These are phyloP conservation scores for Phortica variegata DNA, from an alignment of 1,140 invertebrate genomes.

Conservation along the genomic window DNA sequence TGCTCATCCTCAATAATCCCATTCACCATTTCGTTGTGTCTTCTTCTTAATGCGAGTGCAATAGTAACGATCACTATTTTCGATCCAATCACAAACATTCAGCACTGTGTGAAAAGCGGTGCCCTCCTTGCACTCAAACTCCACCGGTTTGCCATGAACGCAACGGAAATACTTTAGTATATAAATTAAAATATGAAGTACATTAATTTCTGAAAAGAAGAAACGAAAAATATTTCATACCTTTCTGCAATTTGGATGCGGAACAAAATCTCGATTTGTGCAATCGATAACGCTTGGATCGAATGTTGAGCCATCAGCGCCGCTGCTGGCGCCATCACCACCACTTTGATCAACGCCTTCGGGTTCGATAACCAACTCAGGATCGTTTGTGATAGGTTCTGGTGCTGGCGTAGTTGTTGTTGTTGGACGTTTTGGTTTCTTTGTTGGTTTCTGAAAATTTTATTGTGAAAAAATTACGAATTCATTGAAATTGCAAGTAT, in stretches of 20 bases:
- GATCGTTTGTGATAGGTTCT: conserved; percentile 24
- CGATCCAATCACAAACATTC: conserved; percentile 78
- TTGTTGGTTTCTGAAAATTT: conserved; percentile 32
- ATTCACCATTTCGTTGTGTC: conserved; percentile 15
- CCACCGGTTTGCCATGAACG: conserved; percentile 71
- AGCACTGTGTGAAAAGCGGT: conserved; percentile 71
- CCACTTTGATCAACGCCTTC: conserved; percentile 21
- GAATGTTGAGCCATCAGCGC: conserved; percentile 11
- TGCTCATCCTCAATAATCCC: neutral
- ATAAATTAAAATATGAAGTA: neutral
- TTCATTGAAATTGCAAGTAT: too few species aligned
- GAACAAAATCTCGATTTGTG: conserved; percentile 64
- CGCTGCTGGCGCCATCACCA: conserved; percentile 6
- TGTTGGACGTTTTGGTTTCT: conserved; percentile 18
- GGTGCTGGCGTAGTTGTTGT: conserved; percentile 27
- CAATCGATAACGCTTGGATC: conserved; percentile 59
- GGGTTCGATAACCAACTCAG: conserved; percentile 22
- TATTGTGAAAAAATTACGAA: too few species aligned
- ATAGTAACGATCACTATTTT: conserved; percentile 65
- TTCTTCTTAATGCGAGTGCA: conserved; percentile 39
- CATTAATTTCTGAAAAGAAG: too few species aligned
- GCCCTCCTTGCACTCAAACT: conserved; percentile 70
- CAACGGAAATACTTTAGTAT: conserved; percentile 74
- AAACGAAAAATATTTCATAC: conserved; percentile 7
- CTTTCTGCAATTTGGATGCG: conserved; percentile 66